Evolutionary conservation across 2,888 invertebrate genomes (phyloP), one percentile per base, ranked within the genome.

Genomic region (Myopa testacea): DNA sequence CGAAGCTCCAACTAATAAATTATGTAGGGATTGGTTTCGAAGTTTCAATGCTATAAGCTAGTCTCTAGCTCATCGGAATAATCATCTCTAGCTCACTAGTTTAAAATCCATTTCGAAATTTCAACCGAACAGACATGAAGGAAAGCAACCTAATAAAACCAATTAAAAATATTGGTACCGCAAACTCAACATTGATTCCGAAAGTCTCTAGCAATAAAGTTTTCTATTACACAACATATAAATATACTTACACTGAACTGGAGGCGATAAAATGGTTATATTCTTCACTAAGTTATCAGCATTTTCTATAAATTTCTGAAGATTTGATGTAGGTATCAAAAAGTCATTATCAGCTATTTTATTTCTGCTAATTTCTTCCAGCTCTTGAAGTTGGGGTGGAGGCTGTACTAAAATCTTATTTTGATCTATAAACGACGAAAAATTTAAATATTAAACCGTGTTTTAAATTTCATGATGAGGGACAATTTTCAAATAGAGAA

Each of bases 241-340:
- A 45, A 6, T 45, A 8, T 45, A 79, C 80, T 81, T 75, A 81
- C 81, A 80, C 81, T 78, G 78, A 76, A 78, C 71, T 50, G 80
- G 70, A 73, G 76, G 7, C 68, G 76, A 34, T 37, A 71, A 55
- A 60, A 45, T 77, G 16, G 87, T 87, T 69, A 88, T 85, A 81
- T 88, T 88, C 79, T 87, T 87, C 37, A 88, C 80, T 82, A 88
- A 88, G 83, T 86, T 88, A 84, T 88, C 88, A 67, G 88, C 88
- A 80, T 86, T 88, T 82, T 87, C 85, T 71, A 88, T 86, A 70
- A 88, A 87, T 75, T 86, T 85, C 82, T 88, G 88, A 77, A 88
- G 84, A 83, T 88, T 88, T 67, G 88, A 86, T 62, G 87, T 88
- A 68, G 88, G 88, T 85, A 88, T 87, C 74, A 87, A 85, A 82